Conservation (phyloP, 2,888 invertebrate genomes). For the Diarsia brunnea region DNA sequence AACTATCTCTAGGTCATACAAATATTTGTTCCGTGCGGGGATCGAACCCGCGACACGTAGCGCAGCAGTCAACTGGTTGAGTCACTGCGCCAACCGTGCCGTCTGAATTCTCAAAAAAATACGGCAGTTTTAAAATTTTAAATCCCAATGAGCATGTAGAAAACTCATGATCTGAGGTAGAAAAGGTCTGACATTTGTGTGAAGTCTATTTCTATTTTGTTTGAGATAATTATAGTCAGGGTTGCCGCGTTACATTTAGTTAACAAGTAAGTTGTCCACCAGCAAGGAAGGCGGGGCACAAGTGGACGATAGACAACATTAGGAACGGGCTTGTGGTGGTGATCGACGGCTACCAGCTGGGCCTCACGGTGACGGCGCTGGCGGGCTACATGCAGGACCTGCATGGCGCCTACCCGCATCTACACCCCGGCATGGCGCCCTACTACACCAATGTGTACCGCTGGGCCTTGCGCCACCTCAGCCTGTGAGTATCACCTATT, state of each 20-base stretch:
- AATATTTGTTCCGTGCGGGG: too few relatives aligned
- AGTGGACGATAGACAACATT: background rate
- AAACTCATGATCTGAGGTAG: too few relatives aligned
- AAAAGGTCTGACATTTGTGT: too few relatives aligned
- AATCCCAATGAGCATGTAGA: too few relatives aligned
- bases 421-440: constrained; percentile 26
- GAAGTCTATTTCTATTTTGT: too few relatives aligned
- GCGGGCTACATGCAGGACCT: background rate
- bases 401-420: constrained; percentile 1
- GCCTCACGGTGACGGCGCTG: constrained; percentile 7
- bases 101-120: too few relatives aligned
- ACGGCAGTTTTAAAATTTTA: too few relatives aligned
- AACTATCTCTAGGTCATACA: too few relatives aligned
- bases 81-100: too few relatives aligned
- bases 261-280: background rate
- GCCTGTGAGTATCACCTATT: constrained; percentile 34
- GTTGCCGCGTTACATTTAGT: background rate
- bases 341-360: constrained; percentile 26
- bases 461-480: constrained; percentile 36
- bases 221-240: too few relatives aligned
- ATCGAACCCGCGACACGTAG: too few relatives aligned
- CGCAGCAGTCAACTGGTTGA: too few relatives aligned
- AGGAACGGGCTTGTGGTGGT: background rate
- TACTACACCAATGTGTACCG: constrained; percentile 37
- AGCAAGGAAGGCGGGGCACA: background rate